phyloP scores from a whole-genome alignment of 2,113 vertebrate genomes.

The Acinonyx jubatus region DNA sequence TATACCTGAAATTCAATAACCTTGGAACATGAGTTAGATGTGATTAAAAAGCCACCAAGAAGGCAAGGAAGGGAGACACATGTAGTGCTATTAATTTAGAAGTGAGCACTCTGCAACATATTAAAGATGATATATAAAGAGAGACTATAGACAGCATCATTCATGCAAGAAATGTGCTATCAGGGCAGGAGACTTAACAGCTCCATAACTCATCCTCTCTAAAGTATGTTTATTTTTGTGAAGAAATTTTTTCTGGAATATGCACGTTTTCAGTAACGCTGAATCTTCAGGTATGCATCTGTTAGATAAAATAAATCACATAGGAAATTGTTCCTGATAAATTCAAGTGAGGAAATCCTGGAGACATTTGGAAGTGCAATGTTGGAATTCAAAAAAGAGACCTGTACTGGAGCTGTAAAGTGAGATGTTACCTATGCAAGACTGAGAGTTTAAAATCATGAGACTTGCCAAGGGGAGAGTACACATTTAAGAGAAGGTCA shows the following conservation, averaged over 20 bases:
- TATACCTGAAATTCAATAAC: background rate
- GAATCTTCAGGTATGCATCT: background rate
- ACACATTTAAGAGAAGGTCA: background rate
- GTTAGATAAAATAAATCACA: background rate
- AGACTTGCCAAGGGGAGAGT: background rate
- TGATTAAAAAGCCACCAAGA: background rate
- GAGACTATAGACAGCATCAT: background rate
- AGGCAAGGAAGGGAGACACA: background rate
- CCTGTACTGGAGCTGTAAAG: background rate
- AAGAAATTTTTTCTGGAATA: constrained; percentile 18
- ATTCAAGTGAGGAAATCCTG: background rate
- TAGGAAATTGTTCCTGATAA: background rate
- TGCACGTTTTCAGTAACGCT: background rate
- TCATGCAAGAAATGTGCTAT: background rate
- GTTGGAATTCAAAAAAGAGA: background rate
- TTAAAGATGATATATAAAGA: background rate
- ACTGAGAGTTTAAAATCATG: background rate
- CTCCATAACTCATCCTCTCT: background rate
- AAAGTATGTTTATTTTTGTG: background rate
- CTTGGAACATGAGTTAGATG: background rate
- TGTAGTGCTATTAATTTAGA: background rate
- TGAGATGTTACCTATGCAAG: background rate
- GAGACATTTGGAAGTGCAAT: background rate
- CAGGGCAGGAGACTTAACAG: background rate
- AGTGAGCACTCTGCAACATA: background rate